These are phyloP conservation scores for Canis aureus DNA, from an alignment of 2,113 vertebrate genomes.

Conservation along the genomic window DNA sequence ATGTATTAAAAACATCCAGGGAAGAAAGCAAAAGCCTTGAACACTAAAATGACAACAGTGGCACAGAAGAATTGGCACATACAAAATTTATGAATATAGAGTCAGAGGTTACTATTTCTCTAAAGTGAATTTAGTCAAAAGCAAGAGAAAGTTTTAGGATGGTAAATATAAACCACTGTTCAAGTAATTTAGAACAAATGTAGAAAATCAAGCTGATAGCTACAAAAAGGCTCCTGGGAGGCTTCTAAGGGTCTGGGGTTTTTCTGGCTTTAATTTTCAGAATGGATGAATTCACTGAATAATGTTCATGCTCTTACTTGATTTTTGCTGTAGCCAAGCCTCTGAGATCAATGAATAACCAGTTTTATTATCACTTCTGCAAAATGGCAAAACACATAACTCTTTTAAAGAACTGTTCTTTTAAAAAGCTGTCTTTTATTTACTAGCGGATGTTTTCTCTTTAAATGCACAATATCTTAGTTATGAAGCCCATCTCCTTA, in stretches of 20 bases:
- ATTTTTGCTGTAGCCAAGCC: neutral
- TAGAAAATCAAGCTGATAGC: conserved; percentile 1
- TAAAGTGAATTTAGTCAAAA: conserved; percentile 44
- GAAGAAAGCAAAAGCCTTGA: conserved; percentile 8
- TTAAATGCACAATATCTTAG: neutral
- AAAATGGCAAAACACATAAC: neutral
- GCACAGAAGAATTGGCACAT: neutral
- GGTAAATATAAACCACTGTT: neutral
- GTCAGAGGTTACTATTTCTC: neutral
- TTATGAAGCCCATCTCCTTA: neutral
- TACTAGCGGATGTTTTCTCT: neutral
- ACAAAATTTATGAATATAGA: neutral
- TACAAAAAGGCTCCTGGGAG: neutral
- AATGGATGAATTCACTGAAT: neutral
- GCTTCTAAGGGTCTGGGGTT: neutral
- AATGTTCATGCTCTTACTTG: neutral
- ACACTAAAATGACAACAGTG: neutral
- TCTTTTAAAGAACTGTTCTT: neutral
- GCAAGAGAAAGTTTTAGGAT: neutral
- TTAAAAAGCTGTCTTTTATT: neutral
- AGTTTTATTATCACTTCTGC: neutral
- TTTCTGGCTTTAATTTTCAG: conserved; percentile 33
- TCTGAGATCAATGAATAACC: neutral
- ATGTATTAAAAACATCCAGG: neutral
- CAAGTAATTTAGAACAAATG: conserved; percentile 35